Conservation (phyloP, 2,113 vertebrate species). For the Genyomyrus donnyi region DNA sequence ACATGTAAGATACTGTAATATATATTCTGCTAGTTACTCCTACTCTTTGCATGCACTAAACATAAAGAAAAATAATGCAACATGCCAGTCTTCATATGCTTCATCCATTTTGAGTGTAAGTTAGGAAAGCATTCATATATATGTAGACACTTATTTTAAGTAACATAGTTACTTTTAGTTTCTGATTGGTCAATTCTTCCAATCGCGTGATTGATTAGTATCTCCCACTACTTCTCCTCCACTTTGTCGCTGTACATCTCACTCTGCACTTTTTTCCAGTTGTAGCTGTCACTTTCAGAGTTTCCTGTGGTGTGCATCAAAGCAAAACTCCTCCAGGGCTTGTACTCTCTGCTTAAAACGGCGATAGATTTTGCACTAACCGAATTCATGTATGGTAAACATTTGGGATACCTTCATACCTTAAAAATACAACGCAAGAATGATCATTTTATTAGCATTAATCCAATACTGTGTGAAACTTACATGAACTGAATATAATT, state of each 20-base stretch:
- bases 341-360: neutral
- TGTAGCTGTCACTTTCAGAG: neutral
- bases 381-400: neutral
- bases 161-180: neutral
- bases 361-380: neutral
- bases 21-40: constrained; percentile 59
- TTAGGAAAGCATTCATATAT: constrained; percentile 10
- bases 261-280: neutral
- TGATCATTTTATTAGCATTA: constrained; percentile 3
- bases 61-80: constrained; percentile 23
- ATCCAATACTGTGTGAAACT: neutral
- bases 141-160: neutral
- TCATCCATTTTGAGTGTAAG: constrained; percentile 39
- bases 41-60: constrained; percentile 69
- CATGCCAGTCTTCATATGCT: constrained; percentile 32
- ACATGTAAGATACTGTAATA: constrained; percentile 83
- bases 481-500: neutral
- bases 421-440: neutral
- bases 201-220: neutral
- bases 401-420: neutral
- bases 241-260: neutral
- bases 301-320: neutral
- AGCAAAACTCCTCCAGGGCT: neutral
- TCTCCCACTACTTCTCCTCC: neutral
- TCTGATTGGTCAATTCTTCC: neutral